A percentile compares a stretch with the other conserved stretches of the same genome.
These are phyloP conservation scores for Saccostrea cuccullata DNA, from an alignment of 1,140 invertebrate genomes.

Conservation along the genomic window DNA sequence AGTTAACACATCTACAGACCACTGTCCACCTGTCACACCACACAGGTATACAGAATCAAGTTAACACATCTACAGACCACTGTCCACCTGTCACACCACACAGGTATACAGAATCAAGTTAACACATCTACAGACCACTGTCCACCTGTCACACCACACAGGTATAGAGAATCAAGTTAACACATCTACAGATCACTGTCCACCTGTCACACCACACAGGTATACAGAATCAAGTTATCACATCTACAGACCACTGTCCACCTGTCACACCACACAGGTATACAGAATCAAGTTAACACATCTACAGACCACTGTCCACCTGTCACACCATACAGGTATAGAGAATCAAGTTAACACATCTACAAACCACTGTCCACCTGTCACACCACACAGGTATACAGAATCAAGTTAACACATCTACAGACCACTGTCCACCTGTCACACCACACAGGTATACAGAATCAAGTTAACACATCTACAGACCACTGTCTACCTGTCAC, in stretches of 20 bases:
- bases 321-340: not conserved
- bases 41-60: not conserved
- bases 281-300: too few relatives aligned
- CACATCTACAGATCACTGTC: not conserved
- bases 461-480: not conserved
- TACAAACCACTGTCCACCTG: not conserved
- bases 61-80: not conserved
- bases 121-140: not conserved
- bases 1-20: constrained; percentile 1
- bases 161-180: too few relatives aligned
- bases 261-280: not conserved
- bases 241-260: not conserved
- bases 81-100: not conserved
- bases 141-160: not conserved
- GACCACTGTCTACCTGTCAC: not conserved
- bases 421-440: not conserved
- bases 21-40: not conserved
- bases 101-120: constrained; percentile 14
- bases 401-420: too few relatives aligned
- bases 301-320: not conserved
- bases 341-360: too few relatives aligned
- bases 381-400: not conserved
- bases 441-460: not conserved
- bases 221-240: too few relatives aligned
- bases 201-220: not conserved